A percentile compares a stretch with the other conserved stretches of the same genome.
phyloP scores from a whole-genome alignment of 2,113 vertebrate genomes.

The Osmerus mordax region DNA sequence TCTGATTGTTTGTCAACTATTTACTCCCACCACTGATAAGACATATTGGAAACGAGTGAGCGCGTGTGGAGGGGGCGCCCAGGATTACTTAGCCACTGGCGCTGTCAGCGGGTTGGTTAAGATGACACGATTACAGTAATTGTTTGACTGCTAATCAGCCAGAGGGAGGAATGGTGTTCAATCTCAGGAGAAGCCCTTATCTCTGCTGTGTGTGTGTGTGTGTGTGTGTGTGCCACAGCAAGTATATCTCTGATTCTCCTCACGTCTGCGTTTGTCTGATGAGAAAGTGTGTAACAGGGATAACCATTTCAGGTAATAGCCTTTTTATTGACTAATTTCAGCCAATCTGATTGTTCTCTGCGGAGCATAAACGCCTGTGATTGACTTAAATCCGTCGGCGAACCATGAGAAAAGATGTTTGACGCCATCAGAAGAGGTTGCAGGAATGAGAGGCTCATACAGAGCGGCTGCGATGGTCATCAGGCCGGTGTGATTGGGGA shows the following conservation, averaged over 20 bases:
- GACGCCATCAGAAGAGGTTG: slow-evolving; percentile 45
- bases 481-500: slow-evolving; percentile 47
- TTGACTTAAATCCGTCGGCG: slow-evolving; percentile 48
- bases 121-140: slow-evolving; percentile 61
- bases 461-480: slow-evolving; percentile 47
- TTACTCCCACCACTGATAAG: slow-evolving; percentile 49
- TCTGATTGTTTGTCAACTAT: slow-evolving; percentile 41
- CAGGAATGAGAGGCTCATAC: slow-evolving; percentile 23
- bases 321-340: slow-evolving; percentile 69
- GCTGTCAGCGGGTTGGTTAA: slow-evolving; percentile 55
- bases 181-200: slow-evolving; percentile 36
- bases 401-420: slow-evolving; percentile 59
- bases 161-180: slow-evolving; percentile 8
- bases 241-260: slow-evolving; percentile 18
- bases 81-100: slow-evolving; percentile 28
- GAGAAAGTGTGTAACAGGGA: slow-evolving; percentile 41
- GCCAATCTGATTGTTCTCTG: slow-evolving; percentile 54
- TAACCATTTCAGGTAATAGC: slow-evolving; percentile 63
- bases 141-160: slow-evolving; percentile 53
- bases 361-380: slow-evolving; percentile 57
- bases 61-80: slow-evolving; percentile 12
- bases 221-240: slow-evolving; percentile 7
- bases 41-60: slow-evolving; percentile 1
- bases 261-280: slow-evolving; percentile 19
- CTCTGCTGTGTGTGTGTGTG: slow-evolving; percentile 2